phyloP scores from a whole-genome alignment of 2,888 invertebrate genomes.

The Drosophila hamatofila region DNA sequence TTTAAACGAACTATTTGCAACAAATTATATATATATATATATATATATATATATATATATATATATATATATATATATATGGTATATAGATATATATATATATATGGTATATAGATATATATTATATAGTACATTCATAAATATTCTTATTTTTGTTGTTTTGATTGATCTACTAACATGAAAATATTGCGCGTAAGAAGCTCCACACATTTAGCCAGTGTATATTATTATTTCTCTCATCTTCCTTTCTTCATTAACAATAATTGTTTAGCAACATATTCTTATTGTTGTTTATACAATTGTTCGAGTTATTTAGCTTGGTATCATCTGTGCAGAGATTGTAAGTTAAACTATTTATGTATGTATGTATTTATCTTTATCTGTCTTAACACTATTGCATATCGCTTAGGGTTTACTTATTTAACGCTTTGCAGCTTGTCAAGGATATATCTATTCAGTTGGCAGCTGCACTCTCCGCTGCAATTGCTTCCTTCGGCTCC shows the following conservation, averaged over 20 bases:
- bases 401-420: constrained; percentile 38
- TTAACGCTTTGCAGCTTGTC: constrained; percentile 15
- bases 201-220: constrained; percentile 21
- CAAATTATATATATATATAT: constrained; percentile 43
- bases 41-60: constrained; percentile 12
- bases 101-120: constrained; percentile 16
- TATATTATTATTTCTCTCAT: not conserved
- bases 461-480: constrained; percentile 41
- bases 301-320: constrained; percentile 17
- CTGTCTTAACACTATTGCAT: constrained; percentile 18
- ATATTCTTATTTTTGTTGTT: constrained; percentile 31
- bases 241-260: constrained; percentile 1
- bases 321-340: constrained; percentile 26
- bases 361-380: not conserved
- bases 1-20: constrained; percentile 54
- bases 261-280: constrained; percentile 31
- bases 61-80: constrained; percentile 9
- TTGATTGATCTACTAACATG: constrained; percentile 46
- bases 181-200: constrained; percentile 40
- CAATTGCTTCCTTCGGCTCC: constrained; percentile 36
- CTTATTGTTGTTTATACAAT: constrained; percentile 24
- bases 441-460: constrained; percentile 31
- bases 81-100: constrained; percentile 35
- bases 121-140: constrained; percentile 44
- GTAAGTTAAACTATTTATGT: constrained; percentile 15